Base-by-base conservation (phyloP, 1,140 invertebrate species). In the Ylistrum balloti region DNA sequence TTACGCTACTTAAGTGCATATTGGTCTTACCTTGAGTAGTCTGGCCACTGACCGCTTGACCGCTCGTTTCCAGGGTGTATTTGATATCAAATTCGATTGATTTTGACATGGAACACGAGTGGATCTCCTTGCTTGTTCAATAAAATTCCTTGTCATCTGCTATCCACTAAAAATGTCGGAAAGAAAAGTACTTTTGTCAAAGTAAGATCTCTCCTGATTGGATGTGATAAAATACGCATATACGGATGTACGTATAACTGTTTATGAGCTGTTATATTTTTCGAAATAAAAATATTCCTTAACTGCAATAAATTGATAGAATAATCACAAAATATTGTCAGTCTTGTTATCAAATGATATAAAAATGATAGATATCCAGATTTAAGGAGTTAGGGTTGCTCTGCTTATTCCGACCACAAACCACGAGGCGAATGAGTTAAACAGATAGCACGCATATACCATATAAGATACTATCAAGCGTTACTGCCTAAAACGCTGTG, bases 111-210 rank as follows among this genome's bases (percentile, higher is more conserved):
- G 56, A 74, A 74, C 56, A 74, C 56, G 56, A 74, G n/a, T 74
- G 56, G n/a, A n/a, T 74, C 28, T 74, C 56, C 56, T 28, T 74
- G 56, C 22, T n/a, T 74, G 56, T 11, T 74, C 56, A 17, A 74
- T 74, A 74, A n/a, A 74, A 74, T 74, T 74, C 56, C 56, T n/a
- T 74, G 56, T n/a, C 56, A 74, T 74, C 56, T 74, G 56, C 56
- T 74, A 74, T 28, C 56, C 56, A 74, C 56, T 74, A 5, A 74
- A 74, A 74, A 74, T 74, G 56, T 74, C 56, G 56, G 56, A 74
- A 74, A 45, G 41, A 45, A 17, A 45, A 74, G 22, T 74, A 74
- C 56, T 74, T n/a, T n/a, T 74, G 28, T 17, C 56, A 28, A n/a
- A 74, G 56, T 74, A 74, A 74, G 56, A 74, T 9, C 56, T 28